Percentiles rank a stretch among this genome's conserved stretches.
These are phyloP conservation scores for Scytalopus superciliaris DNA, from an alignment of 2,113 vertebrate species.

Conservation along the genomic window DNA sequence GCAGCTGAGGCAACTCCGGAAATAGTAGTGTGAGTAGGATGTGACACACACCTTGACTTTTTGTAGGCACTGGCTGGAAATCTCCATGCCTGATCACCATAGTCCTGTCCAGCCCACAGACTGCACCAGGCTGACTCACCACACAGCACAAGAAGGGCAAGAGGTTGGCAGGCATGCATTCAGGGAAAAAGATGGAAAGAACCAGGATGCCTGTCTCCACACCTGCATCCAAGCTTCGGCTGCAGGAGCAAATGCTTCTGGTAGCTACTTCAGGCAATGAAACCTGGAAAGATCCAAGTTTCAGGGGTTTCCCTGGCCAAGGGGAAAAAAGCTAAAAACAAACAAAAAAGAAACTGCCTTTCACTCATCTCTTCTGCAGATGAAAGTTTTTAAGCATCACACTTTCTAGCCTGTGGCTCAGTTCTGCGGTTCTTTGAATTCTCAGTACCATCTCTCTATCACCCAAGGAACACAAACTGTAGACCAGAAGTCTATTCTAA, in stretches of 20 bases:
- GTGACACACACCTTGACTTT: rapidly evolving
- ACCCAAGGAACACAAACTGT: not conserved
- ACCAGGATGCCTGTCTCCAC: not conserved
- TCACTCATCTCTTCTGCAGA: not conserved
- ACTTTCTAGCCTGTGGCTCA: not conserved
- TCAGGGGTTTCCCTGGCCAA: not conserved
- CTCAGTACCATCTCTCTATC: not conserved
- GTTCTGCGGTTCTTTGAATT: not conserved
- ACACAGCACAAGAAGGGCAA: rapidly evolving
- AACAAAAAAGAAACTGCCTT: not conserved
- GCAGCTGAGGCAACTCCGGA: not conserved
- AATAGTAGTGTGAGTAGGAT: not conserved
- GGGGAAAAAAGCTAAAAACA: not conserved
- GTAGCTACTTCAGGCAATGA: not conserved
- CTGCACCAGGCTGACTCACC: rapidly evolving
- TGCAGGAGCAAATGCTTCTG: not conserved
- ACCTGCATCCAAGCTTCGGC: not conserved
- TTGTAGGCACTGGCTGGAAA: rapidly evolving
- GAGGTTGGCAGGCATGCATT: rapidly evolving
- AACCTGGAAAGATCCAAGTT: not conserved
- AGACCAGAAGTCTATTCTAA: not conserved
- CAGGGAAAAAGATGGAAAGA: rapidly evolving
- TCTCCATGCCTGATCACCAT: rapidly evolving
- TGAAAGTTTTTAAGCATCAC: not conserved
- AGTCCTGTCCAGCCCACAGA: not conserved